Base-by-base conservation (phyloP, 2,113 vertebrate species). In the Tinamus guttatus region DNA sequence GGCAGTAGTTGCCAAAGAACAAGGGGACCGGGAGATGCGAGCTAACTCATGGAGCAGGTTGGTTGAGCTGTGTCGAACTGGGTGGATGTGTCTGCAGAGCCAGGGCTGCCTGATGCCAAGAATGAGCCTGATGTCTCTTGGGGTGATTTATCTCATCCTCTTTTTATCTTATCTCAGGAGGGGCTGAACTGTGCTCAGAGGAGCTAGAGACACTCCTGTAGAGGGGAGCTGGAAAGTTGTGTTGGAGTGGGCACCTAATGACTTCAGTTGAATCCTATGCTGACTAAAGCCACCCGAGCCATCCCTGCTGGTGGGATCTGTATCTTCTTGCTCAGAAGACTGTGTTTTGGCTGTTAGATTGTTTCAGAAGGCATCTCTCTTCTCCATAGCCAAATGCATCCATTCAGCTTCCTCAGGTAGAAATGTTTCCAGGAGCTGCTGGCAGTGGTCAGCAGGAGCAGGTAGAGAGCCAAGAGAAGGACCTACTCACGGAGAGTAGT, bases 101-200 rank as follows among this genome's bases (percentile, higher is more conserved):
- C 28, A 16, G 28, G 28, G 27, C 54, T 56, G 54, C 54, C 16
- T 16, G 5, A 30, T 45, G n/a, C 30, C 71, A 20, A 12, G 77
- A 41, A 19, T 13, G 22, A 78, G 17, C 2, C 0, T 43, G n/a
- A 22, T 41, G 65, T 36, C 20, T 41, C 30, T 62, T 49, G 40
- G 75, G 58, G 34, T 24, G 52, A 14, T 38, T 64, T 34, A 14
- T 28, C 47, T 34, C 71, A 24, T 79, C 3, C 0, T 30, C 17
- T 59, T 43, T 3, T 0, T 15, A 7, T 17, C 30, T 38, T 68
- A 4, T 18, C 43, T 47, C 30, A 0, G 40, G 36, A 22, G 16
- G 85, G 68, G 65, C 25, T 41, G 19, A 9, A 25, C 32, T 0
- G 1, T 9, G 34, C 56, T 60, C 60, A 24, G 76, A 18, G 32